Percentiles rank a stretch among this genome's conserved stretches.
These are phyloP conservation scores for Ptychodera flava DNA, from an alignment of 35 echinoderm and acorn worm species.

Conservation along the genomic window DNA sequence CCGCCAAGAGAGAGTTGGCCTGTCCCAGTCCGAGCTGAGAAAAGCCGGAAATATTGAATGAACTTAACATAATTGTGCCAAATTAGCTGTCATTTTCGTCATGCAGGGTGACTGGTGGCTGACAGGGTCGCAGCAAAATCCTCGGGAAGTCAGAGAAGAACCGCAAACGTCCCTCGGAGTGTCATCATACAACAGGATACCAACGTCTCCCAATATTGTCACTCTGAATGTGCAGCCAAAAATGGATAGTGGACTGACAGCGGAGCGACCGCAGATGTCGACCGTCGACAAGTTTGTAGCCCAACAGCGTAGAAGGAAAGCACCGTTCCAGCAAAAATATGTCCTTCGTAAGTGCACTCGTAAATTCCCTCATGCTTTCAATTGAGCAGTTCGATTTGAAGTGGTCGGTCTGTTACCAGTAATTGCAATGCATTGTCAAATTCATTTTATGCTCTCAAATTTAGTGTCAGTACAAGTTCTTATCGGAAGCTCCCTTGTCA, in stretches of 20 bases:
- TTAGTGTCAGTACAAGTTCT: no score
- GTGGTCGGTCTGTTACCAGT: no score
- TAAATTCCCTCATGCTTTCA: no score
- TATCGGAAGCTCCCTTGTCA: no score
- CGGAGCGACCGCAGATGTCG: not conserved
- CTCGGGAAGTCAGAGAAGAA: not conserved
- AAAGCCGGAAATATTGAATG: not conserved
- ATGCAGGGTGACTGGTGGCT: not conserved
- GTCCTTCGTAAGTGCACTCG: not conserved
- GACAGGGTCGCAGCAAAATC: not conserved
- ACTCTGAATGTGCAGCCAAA: not conserved
- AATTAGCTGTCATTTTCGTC: no score
- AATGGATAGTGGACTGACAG: not conserved
- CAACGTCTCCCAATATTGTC: not conserved
- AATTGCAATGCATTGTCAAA: no score
- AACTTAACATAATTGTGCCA: no score
- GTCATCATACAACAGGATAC: not conserved
- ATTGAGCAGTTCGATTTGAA: no score
- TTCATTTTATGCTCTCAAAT: no score
- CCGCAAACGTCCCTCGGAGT: not conserved
- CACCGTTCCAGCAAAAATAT: not conserved
- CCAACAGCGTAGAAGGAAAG: not conserved
- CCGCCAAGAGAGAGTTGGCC: not conserved
- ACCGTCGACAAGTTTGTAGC: not conserved
- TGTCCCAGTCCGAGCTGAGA: not conserved